Evolutionary conservation across 2,113 vertebrate species (phyloP).

Genomic region (Trematocara marginatum): DNA sequence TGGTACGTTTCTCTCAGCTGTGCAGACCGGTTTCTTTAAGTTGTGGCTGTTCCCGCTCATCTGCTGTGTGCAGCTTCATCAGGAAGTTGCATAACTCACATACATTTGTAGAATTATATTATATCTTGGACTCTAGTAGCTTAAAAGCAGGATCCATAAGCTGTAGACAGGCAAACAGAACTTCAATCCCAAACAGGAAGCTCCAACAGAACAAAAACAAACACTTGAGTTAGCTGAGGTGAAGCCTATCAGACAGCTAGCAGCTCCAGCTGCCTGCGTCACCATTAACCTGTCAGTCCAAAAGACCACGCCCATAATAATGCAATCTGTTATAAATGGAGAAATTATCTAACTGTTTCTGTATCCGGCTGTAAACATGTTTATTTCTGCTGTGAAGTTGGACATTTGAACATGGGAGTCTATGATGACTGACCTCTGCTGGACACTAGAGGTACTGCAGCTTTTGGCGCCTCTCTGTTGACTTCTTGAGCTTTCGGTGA

Average conservation of each 20-base stretch:
- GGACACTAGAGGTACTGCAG: neutral
- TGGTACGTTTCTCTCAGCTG: neutral
- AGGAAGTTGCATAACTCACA: neutral
- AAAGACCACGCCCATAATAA: neutral
- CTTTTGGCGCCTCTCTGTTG: neutral
- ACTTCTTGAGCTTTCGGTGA: neutral
- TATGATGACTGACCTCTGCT: neutral
- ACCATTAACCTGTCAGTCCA: neutral
- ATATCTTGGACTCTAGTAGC: fast-evolving
- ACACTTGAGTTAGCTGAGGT: neutral
- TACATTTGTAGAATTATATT: neutral
- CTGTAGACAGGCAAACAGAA: neutral
- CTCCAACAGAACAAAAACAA: neutral
- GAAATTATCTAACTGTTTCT: neutral
- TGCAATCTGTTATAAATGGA: neutral
- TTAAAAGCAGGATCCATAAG: neutral
- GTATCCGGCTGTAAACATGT: neutral
- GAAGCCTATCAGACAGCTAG: neutral
- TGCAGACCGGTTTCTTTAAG: neutral
- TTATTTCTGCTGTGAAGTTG: neutral
- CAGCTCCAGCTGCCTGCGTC: neutral
- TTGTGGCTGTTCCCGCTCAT: neutral
- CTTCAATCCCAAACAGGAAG: neutral
- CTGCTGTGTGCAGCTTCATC: neutral
- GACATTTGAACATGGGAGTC: neutral